A percentile compares a stretch with the other conserved stretches of the same genome.
Evolutionary conservation across 1,140 invertebrate species (phyloP).

Genomic region (Diachasma alloeum): DNA sequence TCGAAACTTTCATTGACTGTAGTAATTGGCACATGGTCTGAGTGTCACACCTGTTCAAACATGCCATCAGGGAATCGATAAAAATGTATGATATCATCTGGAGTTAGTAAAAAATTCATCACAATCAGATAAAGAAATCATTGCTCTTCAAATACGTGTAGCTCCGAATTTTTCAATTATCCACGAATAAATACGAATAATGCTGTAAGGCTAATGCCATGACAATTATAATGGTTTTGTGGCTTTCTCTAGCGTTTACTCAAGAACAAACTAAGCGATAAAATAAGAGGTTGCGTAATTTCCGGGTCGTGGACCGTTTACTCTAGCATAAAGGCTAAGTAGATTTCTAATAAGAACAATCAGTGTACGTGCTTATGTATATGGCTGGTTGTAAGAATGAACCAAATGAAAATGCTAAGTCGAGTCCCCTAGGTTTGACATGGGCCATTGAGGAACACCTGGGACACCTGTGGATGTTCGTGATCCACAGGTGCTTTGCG

Average conservation of each 20-base stretch:
- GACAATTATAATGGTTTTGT: neutral
- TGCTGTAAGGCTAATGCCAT: neutral
- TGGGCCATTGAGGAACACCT: neutral
- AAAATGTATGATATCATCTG: neutral
- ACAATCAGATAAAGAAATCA: neutral
- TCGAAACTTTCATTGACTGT: neutral
- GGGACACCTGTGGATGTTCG: conserved; percentile 15
- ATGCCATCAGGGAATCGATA: neutral
- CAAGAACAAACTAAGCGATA: neutral
- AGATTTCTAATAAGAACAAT: neutral
- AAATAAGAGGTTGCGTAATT: conserved; percentile 10
- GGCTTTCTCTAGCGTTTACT: neutral
- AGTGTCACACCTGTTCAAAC: neutral
- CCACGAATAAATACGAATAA: neutral
- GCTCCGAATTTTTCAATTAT: neutral
- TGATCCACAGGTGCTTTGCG: conserved; percentile 48
- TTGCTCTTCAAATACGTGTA: neutral
- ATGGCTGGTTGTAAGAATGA: neutral
- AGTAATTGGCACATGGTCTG: neutral
- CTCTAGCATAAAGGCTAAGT: neutral
- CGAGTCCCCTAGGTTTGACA: neutral
- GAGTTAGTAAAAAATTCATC: neutral
- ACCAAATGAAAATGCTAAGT: neutral
- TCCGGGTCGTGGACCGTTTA: conserved; percentile 5
- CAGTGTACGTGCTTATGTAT: neutral